phyloP scores from a whole-genome alignment of 2,113 vertebrate genomes.

The Asarcornis scutulata region DNA sequence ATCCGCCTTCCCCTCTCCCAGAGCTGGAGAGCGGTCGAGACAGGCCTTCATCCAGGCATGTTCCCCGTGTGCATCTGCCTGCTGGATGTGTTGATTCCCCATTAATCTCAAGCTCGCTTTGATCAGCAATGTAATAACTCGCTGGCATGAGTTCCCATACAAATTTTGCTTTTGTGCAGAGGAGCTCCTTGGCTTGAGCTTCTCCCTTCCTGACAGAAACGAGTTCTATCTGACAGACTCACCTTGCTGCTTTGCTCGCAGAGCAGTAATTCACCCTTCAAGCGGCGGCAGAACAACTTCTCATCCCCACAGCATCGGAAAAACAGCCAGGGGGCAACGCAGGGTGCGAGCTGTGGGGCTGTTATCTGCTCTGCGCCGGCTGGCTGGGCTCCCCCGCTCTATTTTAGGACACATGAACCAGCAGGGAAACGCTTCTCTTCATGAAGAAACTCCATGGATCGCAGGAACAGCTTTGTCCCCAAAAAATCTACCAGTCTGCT shows the following conservation, averaged over 20 bases:
- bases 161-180: constrained; percentile 43
- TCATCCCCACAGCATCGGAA: background rate
- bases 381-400: background rate
- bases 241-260: constrained; percentile 20
- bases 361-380: background rate
- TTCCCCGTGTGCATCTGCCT: background rate
- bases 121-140: constrained; percentile 39
- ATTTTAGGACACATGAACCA: background rate
- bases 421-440: background rate
- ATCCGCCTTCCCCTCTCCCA: constrained; percentile 43
- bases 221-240: constrained; percentile 16
- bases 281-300: background rate
- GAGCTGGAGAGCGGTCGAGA: background rate
- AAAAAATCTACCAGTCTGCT: no score
- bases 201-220: constrained; percentile 24
- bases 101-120: constrained; percentile 27
- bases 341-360: background rate
- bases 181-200: constrained; percentile 26
- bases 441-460: background rate
- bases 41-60: background rate
- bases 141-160: constrained; percentile 38
- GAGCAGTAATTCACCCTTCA: background rate
- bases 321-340: background rate
- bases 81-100: background rate
- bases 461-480: background rate